Base-by-base conservation (phyloP, 2,797 vertebrate species). In the Simalia tracyae region DNA sequence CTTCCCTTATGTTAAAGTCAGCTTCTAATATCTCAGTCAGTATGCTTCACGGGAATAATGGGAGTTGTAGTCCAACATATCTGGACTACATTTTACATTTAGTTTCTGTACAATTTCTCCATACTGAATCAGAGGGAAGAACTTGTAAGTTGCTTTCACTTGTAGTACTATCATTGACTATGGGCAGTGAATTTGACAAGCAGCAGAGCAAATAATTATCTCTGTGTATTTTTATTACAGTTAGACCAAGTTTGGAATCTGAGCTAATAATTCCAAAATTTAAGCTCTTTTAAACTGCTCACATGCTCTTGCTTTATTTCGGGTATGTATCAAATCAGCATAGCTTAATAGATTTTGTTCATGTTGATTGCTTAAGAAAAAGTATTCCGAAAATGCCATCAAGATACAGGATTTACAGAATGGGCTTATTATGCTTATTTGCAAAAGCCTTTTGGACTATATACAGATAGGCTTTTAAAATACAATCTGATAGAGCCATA, bases 301-400 rank as follows among this genome's bases (percentile, higher is more conserved):
- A 24, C 90, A 95, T 91, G 66, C 68, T 90, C 84, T 92, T 86
- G 12, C 95, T 95, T 94, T 93, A 50, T 84, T 91, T 84, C 87
- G 0, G 0, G 85, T 85, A 88, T 92, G 84, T 0, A 0, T 8
- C 72, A 66, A 59, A 81, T 92, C 93, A 92, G 86, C 85, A 87
- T 87, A 60, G 26, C 15, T 88, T 63, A 92, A 84, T 84, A 50
- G 84, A n/a, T 81, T 91, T 92, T 93, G 68, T 64, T 90, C 24
- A 14, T 4, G 9, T 36, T 72, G 46, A 88, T 66, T 68, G 61
- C 56, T 89, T 94, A 76, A 72, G 94, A 64, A 60, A 88, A 96
- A 94, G 94, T 86, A 31, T 11, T 90, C 0, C 92, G 89, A 88
- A 89, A 95, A 89, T 92, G 92, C 60, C n/a, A 72, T 86, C 84